phyloP scores from a whole-genome alignment of 2,888 invertebrate species.

The Nudaria mundana region DNA sequence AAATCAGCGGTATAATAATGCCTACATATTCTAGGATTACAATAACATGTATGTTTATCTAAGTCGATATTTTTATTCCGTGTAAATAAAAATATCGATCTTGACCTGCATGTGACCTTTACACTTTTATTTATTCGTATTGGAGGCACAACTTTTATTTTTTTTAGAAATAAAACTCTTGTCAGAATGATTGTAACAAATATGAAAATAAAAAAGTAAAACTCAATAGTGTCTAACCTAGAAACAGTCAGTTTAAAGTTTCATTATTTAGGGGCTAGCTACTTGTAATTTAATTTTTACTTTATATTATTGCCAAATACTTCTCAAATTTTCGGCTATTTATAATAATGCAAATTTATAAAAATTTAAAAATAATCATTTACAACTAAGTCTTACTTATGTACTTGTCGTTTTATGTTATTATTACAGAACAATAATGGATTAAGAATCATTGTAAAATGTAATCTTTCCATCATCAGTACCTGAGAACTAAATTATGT shows the following conservation, averaged over 20 bases:
- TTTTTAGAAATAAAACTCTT: slow-evolving; percentile 11
- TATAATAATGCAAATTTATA: neutral
- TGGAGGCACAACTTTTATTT: neutral
- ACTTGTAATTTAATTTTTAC: neutral
- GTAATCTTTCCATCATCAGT: too few species aligned
- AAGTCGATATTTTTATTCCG: slow-evolving; percentile 12
- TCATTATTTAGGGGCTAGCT: too few species aligned
- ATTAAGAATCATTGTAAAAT: too few species aligned
- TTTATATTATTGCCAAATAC: neutral
- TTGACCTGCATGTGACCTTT: neutral
- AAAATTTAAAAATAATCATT: too few species aligned
- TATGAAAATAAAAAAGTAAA: slow-evolving; percentile 1
- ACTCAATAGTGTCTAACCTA: neutral
- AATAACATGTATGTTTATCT: too few species aligned
- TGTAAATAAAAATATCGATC: slow-evolving; percentile 10
- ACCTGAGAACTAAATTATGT: too few species aligned
- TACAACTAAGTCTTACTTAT: too few species aligned
- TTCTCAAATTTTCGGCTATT: neutral
- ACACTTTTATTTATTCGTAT: neutral
- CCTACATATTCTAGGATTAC: too few species aligned
- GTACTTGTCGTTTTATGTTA: too few species aligned
- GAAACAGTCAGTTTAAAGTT: neutral
- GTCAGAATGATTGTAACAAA: too few species aligned
- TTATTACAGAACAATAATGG: too few species aligned
- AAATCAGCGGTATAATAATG: too few species aligned